Conservation (phyloP, 2,797 vertebrate genomes). For the Hyperoplus immaculatus region DNA sequence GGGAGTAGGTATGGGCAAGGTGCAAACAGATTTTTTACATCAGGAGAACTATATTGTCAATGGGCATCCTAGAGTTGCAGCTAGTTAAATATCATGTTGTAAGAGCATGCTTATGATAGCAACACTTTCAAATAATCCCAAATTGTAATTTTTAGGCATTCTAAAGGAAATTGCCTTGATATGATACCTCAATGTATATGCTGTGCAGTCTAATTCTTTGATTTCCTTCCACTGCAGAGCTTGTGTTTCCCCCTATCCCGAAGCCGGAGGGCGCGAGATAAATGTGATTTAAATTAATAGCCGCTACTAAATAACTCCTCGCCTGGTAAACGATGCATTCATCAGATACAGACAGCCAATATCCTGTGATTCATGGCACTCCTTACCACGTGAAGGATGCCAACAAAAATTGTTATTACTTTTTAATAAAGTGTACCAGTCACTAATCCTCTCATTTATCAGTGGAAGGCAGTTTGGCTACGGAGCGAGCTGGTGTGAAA, state of each 20-base stretch:
- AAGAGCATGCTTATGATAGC: too few species aligned
- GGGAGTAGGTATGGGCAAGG: not conserved
- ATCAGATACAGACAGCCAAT: constrained; percentile 99
- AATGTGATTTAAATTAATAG: constrained; percentile 99
- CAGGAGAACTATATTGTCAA: not conserved
- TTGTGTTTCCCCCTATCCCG: constrained; percentile 62
- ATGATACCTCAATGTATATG: constrained; percentile 24
- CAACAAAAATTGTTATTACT: constrained; percentile 99
- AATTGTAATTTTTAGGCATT: too few species aligned
- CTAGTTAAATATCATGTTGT: not conserved
- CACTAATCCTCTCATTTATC: constrained; percentile 99
- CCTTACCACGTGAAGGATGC: constrained; percentile 98
- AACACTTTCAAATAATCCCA: too few species aligned
- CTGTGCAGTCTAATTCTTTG: constrained; percentile 41
- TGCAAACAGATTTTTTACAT: not conserved
- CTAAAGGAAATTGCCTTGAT: constrained; percentile 13
- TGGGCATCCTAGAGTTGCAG: not conserved
- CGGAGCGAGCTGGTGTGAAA: constrained; percentile 81
- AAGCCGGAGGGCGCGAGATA: constrained; percentile 90
- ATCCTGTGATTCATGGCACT: constrained; percentile 99
- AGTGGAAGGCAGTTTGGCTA: constrained; percentile 87
- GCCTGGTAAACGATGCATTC: constrained; percentile 99
- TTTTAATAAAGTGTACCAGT: constrained; percentile 99
- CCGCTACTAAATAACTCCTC: constrained; percentile 99
- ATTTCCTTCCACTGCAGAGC: constrained; percentile 76